These are phyloP conservation scores for Cheumatopsyche charites DNA, from an alignment of 1,140 invertebrate species.

Conservation along the genomic window DNA sequence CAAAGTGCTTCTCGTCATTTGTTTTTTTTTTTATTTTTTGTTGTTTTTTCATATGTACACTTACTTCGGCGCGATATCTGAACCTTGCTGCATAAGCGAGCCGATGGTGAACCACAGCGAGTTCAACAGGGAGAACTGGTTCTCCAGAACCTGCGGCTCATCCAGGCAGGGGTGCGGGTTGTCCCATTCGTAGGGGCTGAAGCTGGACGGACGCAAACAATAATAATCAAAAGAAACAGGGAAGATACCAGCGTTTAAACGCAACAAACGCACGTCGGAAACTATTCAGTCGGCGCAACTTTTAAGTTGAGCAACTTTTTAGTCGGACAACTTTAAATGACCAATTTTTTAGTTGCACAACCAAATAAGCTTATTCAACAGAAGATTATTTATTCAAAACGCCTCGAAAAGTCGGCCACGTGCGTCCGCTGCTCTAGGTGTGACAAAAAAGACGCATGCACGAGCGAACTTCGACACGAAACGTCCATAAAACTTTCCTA, in stretches of 20 bases:
- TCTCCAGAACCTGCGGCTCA: constrained; percentile 79
- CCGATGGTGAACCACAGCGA: constrained; percentile 89
- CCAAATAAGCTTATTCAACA: too few species aligned
- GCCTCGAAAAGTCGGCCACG: not conserved
- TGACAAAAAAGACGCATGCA: not conserved
- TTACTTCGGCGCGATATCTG: constrained; percentile 85
- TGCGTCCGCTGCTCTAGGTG: too few species aligned
- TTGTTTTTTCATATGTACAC: constrained; percentile 52
- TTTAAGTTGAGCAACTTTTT: too few species aligned
- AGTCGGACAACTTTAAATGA: too few species aligned
- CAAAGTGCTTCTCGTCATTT: too few species aligned
- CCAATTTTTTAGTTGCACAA: too few species aligned
- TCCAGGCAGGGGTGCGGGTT: constrained; percentile 81
- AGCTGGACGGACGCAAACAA: constrained; percentile 62
- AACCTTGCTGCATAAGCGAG: constrained; percentile 90
- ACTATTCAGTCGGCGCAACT: too few species aligned
- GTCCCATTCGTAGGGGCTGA: constrained; percentile 91
- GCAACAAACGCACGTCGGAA: constrained; percentile 22
- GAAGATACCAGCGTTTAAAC: constrained; percentile 10
- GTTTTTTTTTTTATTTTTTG: too few species aligned
- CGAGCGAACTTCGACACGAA: not conserved
- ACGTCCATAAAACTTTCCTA: too few species aligned
- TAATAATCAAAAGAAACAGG: constrained; percentile 6
- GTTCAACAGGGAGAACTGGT: constrained; percentile 88
- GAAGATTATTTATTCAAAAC: too few species aligned